Base-by-base conservation (phyloP, 2,113 vertebrate genomes). In the Nerophis lumbriciformis region DNA sequence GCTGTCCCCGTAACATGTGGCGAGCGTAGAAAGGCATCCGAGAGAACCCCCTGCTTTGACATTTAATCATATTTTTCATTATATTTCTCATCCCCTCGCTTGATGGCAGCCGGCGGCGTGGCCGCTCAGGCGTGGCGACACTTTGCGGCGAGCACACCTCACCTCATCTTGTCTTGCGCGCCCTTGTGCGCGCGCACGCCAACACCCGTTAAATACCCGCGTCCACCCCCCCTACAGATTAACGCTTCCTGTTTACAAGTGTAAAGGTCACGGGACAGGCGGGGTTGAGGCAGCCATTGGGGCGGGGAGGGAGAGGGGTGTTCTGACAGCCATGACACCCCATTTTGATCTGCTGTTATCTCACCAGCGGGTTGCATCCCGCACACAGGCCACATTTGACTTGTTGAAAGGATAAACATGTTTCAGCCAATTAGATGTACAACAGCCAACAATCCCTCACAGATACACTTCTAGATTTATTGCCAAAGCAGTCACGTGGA, bases 31-130 rank as follows among this genome's bases (percentile, higher is more conserved):
- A 42, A 65, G 59, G 75, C 76, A 15, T 59, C 72, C 48, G 28
- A 63, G 72, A 83, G 71, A 79, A 78, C 76, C 79, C 80, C 78
- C 68, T 77, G 76, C 74, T 87, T 84, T 88, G 88, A 89, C 88
- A 88, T 89, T 87, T 87, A 86, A 89, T 89, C 88, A 89, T 86
- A 86, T 88, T 89, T 89, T 86, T 86, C 86, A 88, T 89, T 87
- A 87, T 85, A 83, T 86, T 89, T 85, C 70, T 82, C 87, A 88
- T 89, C 83, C 85, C 74, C 79, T 76, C 79, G 79, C 72, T 81
- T 87, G 85, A 89, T 87, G 87, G 83, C 81, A 85, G 83, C 77
- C 59, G 68, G 78, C 6, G 69, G 76, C 69, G 84, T 80, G 87
- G 76, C 79, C 67, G 77, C 78, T 88, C 85, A 86, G 76, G 78